Percentiles rank a stretch among this genome's conserved stretches.
These are phyloP conservation scores for Centrocercus urophasianus DNA, from an alignment of 2,113 vertebrate genomes.

Conservation along the genomic window DNA sequence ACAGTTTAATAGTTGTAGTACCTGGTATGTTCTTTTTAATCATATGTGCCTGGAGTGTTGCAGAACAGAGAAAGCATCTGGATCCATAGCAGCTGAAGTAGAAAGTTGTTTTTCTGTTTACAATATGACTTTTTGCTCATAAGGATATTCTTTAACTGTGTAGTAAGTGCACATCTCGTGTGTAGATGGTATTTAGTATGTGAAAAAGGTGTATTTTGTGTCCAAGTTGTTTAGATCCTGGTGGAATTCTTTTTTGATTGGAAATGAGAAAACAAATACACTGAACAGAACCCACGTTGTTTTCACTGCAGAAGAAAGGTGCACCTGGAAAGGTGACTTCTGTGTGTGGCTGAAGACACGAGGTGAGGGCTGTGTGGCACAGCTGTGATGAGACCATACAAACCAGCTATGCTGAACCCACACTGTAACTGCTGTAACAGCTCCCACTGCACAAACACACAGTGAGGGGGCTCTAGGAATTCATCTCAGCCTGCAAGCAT, in stretches of 20 bases:
- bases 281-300: neutral
- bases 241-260: neutral
- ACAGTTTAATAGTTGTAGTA: slow-evolving; percentile 53
- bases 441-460: neutral
- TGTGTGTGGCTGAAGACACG: neutral
- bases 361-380: neutral
- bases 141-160: neutral
- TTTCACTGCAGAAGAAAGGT: neutral
- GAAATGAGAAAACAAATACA: neutral
- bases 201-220: neutral
- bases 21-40: slow-evolving; percentile 59
- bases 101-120: slow-evolving; percentile 62
- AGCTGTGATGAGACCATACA: neutral
- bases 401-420: neutral
- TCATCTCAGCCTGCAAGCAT: neutral
- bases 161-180: neutral
- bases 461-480: neutral
- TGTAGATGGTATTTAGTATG: neutral
- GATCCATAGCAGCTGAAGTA: slow-evolving; percentile 47
- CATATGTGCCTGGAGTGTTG: slow-evolving; percentile 20
- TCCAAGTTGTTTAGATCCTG: neutral
- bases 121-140: neutral
- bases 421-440: neutral
- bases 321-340: neutral
- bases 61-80: slow-evolving; percentile 63